Conservation (phyloP, 2,888 invertebrate genomes). For the Diabrotica balteata region DNA sequence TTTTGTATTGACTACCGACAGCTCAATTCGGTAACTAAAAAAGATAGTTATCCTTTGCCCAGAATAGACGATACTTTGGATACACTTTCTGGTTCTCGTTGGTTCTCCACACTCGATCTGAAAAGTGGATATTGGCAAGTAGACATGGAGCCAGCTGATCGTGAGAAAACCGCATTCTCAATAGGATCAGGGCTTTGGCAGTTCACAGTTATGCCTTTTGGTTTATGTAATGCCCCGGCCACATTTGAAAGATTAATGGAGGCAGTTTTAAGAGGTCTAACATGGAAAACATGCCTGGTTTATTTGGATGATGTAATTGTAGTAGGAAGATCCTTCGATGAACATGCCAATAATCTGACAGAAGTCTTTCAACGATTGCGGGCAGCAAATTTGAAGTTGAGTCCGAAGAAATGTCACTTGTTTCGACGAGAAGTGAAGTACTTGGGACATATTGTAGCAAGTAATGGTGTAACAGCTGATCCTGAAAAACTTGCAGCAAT, state of each 20-base stretch:
- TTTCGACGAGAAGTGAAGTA: slow-evolving; percentile 23
- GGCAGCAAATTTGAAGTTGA: neutral
- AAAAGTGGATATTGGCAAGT: too few species aligned
- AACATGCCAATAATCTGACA: slow-evolving; percentile 27
- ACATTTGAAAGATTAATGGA: slow-evolving; percentile 42
- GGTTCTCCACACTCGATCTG: too few species aligned
- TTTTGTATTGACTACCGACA: too few species aligned
- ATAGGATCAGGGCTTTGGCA: slow-evolving; percentile 37
- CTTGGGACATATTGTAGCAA: slow-evolving; percentile 17
- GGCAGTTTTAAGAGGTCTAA: slow-evolving; percentile 30
- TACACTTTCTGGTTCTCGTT: too few species aligned
- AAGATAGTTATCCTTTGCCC: too few species aligned
- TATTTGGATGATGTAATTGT: slow-evolving; percentile 40
- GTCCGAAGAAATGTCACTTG: slow-evolving; percentile 20
- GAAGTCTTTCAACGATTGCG: too few species aligned
- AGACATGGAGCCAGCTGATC: too few species aligned
- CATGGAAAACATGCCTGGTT: slow-evolving; percentile 37
- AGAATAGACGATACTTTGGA: too few species aligned
- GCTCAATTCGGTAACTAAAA: too few species aligned
- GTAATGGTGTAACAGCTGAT: neutral
- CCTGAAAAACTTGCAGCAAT: slow-evolving; percentile 7
- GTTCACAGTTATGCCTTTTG: slow-evolving; percentile 44
- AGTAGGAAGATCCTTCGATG: slow-evolving; percentile 32
- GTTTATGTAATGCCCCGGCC: slow-evolving; percentile 41
- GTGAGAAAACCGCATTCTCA: neutral